Evolutionary conservation across 2,797 vertebrate genomes (phyloP).

Genomic region (Eurystomus glaucurus): DNA sequence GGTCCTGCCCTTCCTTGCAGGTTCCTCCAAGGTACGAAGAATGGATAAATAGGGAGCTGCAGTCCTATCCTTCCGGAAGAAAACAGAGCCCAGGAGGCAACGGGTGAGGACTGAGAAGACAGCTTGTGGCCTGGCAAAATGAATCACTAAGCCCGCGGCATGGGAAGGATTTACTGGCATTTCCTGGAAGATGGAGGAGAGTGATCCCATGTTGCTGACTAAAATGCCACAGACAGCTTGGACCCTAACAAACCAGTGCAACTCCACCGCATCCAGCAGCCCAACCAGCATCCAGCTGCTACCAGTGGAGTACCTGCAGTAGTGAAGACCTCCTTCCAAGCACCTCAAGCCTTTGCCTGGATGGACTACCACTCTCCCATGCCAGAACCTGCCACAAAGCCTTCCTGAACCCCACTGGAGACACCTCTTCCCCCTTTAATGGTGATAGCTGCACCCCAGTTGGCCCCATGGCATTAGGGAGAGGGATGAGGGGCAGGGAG

Average conservation of each 20-base stretch:
- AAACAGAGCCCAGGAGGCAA: not conserved
- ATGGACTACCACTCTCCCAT: not conserved
- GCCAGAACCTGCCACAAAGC: not conserved
- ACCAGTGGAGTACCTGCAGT: not conserved
- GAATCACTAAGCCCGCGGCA: not conserved
- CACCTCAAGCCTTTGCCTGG: not conserved
- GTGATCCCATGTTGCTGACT: not conserved
- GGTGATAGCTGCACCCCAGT: not conserved
- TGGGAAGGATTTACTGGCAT: not conserved
- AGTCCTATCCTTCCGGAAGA: not conserved
- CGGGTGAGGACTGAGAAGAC: not conserved
- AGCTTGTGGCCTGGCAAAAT: not conserved
- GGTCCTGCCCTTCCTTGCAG: not conserved
- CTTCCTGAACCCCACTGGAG: accelerated
- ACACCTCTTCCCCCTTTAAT: accelerated
- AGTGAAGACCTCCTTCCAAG: not conserved
- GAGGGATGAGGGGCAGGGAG: not conserved
- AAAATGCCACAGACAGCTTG: accelerated
- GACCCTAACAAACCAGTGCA: not conserved
- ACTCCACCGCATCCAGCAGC: not conserved
- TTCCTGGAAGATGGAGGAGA: not conserved
- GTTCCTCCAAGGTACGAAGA: not conserved
- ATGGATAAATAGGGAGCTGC: not conserved
- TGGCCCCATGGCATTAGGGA: accelerated
- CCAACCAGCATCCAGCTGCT: not conserved